A percentile compares a stretch with the other conserved stretches of the same genome.
Conservation (phyloP, 2,113 vertebrate species). For the Forbesichthys papilliferus region DNA sequence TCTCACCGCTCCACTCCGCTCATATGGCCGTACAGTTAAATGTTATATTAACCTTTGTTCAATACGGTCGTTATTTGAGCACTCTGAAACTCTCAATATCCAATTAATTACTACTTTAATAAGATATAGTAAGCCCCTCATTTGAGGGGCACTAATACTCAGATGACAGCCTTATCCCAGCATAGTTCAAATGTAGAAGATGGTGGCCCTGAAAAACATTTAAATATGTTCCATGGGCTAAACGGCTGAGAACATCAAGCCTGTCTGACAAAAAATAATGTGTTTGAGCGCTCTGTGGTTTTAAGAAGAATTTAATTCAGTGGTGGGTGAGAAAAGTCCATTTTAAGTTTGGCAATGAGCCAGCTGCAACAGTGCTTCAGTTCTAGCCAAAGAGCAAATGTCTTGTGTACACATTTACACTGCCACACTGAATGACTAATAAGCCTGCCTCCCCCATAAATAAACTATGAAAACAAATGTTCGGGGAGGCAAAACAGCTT, state of each 20-base stretch:
- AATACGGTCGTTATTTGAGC: neutral
- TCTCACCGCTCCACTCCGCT: too few relatives aligned
- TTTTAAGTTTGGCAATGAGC: conserved; percentile 22
- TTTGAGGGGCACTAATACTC: neutral
- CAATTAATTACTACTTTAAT: neutral
- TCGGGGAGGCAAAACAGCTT: conserved; percentile 30
- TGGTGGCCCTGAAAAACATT: neutral
- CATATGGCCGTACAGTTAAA: too few relatives aligned
- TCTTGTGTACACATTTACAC: conserved; percentile 55
- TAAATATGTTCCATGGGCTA: neutral
- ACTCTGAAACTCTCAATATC: neutral
- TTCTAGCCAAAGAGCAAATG: conserved; percentile 55
- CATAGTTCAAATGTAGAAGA: neutral
- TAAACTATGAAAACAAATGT: conserved; percentile 66
- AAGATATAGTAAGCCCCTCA: neutral
- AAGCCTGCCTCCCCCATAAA: conserved; percentile 48
- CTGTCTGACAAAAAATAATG: conserved; percentile 18
- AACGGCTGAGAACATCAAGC: neutral
- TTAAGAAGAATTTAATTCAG: neutral
- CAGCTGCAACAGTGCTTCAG: conserved; percentile 33
- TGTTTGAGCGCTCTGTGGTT: conserved; percentile 19
- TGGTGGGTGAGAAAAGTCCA: too few relatives aligned
- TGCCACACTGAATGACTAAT: conserved; percentile 62
- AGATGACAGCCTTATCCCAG: neutral
- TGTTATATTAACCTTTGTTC: too few relatives aligned